Evolutionary conservation across 2,797 vertebrate genomes (phyloP), one percentile per base, ranked within the genome.

Genomic region (Eurystomus glaucurus): DNA sequence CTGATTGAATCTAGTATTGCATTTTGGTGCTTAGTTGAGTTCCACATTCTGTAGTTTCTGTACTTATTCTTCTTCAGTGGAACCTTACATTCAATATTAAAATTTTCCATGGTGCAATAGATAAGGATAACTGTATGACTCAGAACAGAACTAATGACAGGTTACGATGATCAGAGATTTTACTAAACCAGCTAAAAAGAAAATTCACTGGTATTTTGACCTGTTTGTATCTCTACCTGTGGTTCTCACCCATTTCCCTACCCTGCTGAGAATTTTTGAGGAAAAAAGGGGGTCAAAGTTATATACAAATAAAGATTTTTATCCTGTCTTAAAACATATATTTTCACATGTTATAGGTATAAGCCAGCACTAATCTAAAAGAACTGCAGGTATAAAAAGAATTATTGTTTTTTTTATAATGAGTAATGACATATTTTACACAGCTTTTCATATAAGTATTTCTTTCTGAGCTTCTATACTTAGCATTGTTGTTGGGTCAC

Each of bases 241-340:
- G 4, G 4, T 89, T 81, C 18, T 81, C 4, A 61, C 4, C 2
- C 6, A 12, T 37, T 17, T 1, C 2, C 4, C 3, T 52, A 66
- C 4, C 1, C 17, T 46, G 14, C 3, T 54, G 11, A 55, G 23
- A 77, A 18, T 3, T 33, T 80, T 48, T 57, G 6, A 72, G 37
- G 41, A 57, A 84, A 85, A 57, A 86, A 2, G 1, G 4, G 3
- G 0, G 2, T 60, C 51, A 39, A 71, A 76, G 2, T 25, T 10
- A 25, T 46, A 35, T 22, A 46, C 9, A 8, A 51, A 57, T 43
- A 31, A 71, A 37, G 4, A 51, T 16, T 48, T 5, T 33, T 50
- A 60, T 52, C 22, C 8, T 45, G 2, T 57, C 11, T 78, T 54
- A 52, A 45, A 48, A 48, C n/a, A 15, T 4, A 4, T 48, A n/a